Evolutionary conservation across 2,113 vertebrate genomes (phyloP), one percentile per base, ranked within the genome.

Genomic region (Emydocephalus ijimae): DNA sequence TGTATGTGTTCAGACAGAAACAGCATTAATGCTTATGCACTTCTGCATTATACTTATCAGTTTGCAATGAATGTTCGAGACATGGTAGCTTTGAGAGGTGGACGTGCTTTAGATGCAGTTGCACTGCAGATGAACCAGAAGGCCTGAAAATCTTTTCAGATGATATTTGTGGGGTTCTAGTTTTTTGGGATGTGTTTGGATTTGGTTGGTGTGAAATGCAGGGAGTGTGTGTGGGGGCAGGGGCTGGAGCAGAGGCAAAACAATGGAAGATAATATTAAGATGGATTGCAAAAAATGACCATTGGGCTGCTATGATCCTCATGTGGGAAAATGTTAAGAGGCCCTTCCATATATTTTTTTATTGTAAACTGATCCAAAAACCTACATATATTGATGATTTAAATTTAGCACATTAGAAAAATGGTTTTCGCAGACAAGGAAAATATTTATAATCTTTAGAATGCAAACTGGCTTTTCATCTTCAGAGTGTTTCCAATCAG

Each of bases 401-500:
- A 92, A 64, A 87, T 15, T 61, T 64, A 64, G 23, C 24, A 90
- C 43, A 52, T 86, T 23, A 55, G 18, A 34, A 85, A 34, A 57
- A 34, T 93, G 85, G 94, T 89, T 91, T 64, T 0, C 0, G 2
- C 43, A 34, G 61, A 87, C 94, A 92, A 95, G 93, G 94, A 21
- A 54, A 92, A 95, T 94, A 91, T 85, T 93, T 91, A 29, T 10
- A 88, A 91, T 50, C 91, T 3, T 3, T 0, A 91, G 89, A 88
- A 90, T 92, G 94, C 92, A 92, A 93, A 90, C 0, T 54, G 92
- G 69, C 11, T 85, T 96, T 96, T 94, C 91, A 59, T 95, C 96
- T 95, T 48, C 96, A 89, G 89, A 85, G 90, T 0, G 0, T 94
- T 94, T 94, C 94, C 95, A 95, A 96, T 96, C 95, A 96, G 93